A percentile compares a stretch with the other conserved stretches of the same genome.
These are phyloP conservation scores for Dascyllus trimaculatus DNA, from an alignment of 2,113 vertebrate species.

Conservation along the genomic window DNA sequence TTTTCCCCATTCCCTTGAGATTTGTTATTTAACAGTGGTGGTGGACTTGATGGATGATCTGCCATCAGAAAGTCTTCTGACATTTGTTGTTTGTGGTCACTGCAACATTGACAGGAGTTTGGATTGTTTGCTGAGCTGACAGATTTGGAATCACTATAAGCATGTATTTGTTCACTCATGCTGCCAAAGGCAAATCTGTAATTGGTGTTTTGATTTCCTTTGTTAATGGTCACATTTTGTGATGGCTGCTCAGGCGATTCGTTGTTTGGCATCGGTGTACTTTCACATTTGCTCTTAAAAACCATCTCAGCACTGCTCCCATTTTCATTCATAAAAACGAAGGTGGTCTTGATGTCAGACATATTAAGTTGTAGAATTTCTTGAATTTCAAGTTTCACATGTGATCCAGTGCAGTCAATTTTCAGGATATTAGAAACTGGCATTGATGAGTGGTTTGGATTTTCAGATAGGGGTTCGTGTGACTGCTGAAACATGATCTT, in stretches of 20 bases:
- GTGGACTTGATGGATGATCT: constrained; percentile 57
- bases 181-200: constrained; percentile 77
- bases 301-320: constrained; percentile 49
- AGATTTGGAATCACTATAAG: constrained; percentile 70
- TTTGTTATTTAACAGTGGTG: constrained; percentile 55
- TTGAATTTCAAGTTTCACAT: constrained; percentile 84
- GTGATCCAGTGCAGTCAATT: constrained; percentile 75
- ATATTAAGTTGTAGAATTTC: constrained; percentile 61
- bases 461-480: constrained; percentile 45
- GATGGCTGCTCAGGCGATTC: constrained; percentile 37
- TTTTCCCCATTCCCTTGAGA: constrained; percentile 48
- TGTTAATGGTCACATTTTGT: constrained; percentile 18
- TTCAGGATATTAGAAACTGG: constrained; percentile 77
- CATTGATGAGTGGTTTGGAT: background rate
- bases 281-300: constrained; percentile 39
- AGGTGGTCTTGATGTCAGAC: constrained; percentile 61
- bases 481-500: constrained; percentile 78
- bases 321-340: constrained; percentile 67
- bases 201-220: constrained; percentile 30
- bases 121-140: constrained; percentile 68
- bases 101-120: constrained; percentile 54
- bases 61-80: constrained; percentile 54
- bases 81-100: constrained; percentile 51
- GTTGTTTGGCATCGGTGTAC: constrained; percentile 26
- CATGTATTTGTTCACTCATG: constrained; percentile 28